phyloP scores from a whole-genome alignment of 2,888 invertebrate genomes.

The Therioaphis trifolii region DNA sequence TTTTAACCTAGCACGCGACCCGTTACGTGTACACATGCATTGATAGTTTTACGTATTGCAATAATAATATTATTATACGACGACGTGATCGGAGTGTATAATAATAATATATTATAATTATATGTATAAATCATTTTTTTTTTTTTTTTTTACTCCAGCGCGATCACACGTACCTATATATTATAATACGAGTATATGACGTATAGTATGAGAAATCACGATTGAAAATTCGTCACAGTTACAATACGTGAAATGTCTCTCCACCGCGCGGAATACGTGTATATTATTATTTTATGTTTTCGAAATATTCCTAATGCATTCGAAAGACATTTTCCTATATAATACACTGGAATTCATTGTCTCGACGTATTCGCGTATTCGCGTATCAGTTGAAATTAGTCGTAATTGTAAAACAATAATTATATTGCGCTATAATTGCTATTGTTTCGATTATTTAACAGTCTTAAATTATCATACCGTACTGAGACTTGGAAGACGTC shows the following conservation, averaged over 20 bases:
- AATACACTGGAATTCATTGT: no score
- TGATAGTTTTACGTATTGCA: background rate
- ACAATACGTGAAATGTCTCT: background rate
- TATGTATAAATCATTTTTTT: background rate
- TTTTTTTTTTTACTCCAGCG: background rate
- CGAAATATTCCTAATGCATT: no score
- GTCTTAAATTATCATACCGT: no score
- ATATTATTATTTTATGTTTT: background rate
- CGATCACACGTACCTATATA: background rate
- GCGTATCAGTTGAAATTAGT: no score
- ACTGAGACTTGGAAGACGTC: no score
- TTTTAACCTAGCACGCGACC: slow-evolving; percentile 17
- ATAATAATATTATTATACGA: background rate
- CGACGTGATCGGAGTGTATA: slow-evolving; percentile 20
- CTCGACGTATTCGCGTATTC: no score
- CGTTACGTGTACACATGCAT: background rate
- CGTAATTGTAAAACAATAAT: no score
- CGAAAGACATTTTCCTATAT: no score
- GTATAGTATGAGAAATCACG: slow-evolving; percentile 6
- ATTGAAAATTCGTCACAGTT: slow-evolving; percentile 30
- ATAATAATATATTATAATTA: background rate
- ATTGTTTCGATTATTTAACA: no score
- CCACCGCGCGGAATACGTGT: background rate
- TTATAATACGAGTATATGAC: background rate
- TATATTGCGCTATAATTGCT: no score